phyloP scores from a whole-genome alignment of 1,140 invertebrate genomes.

The Hypsibius dujardini region DNA sequence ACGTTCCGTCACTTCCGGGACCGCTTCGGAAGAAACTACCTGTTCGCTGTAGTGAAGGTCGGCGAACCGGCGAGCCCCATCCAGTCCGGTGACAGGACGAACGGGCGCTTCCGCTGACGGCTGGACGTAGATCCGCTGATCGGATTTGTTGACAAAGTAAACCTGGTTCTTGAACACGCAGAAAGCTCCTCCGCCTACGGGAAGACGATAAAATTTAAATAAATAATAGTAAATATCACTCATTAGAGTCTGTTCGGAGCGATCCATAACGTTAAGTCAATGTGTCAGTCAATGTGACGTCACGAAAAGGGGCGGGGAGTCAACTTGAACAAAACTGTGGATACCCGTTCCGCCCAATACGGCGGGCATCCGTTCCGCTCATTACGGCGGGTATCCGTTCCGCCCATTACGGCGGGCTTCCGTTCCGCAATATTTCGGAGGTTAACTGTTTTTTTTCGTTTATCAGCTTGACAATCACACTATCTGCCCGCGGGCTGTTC shows the following conservation, averaged over 20 bases:
- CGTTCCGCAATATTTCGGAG: too few species aligned
- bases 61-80: background rate
- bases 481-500: too few species aligned
- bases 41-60: constrained; percentile 13
- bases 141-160: constrained; percentile 11
- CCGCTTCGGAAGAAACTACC: background rate
- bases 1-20: too few species aligned
- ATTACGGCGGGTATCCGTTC: too few species aligned
- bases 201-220: background rate
- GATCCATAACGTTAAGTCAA: too few species aligned
- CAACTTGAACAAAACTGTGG: background rate
- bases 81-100: background rate
- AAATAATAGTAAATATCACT: background rate
- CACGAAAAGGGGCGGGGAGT: background rate
- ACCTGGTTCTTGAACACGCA: background rate
- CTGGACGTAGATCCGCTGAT: constrained; percentile 14
- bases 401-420: too few species aligned
- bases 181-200: constrained; percentile 1
- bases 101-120: background rate
- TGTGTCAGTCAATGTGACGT: background rate
- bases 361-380: too few species aligned
- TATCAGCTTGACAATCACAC: too few species aligned
- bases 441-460: too few species aligned
- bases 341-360: too few species aligned
- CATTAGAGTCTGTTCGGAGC: too few species aligned